Evolutionary conservation across 1,140 invertebrate genomes (phyloP).

Genomic region (Nasonia vitripennis): DNA sequence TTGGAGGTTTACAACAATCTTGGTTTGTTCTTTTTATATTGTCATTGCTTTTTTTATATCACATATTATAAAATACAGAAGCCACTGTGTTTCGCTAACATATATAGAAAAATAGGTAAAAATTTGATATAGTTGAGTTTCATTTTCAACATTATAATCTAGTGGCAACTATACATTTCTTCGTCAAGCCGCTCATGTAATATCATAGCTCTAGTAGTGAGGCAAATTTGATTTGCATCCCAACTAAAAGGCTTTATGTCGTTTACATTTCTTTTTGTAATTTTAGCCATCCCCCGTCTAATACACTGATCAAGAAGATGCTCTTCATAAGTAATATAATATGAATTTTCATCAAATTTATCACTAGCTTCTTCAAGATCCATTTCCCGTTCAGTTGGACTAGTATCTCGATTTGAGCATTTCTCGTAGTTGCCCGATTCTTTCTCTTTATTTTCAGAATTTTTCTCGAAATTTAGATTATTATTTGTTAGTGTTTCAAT

Average conservation of each 20-base stretch:
- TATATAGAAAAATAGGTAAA: neutral
- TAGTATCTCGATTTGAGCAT: neutral
- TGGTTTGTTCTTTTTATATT: neutral
- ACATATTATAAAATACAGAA: neutral
- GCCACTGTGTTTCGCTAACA: neutral
- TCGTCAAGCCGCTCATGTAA: constrained; percentile 14
- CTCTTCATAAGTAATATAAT: constrained; percentile 46
- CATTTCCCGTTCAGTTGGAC: neutral
- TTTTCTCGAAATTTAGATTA: constrained; percentile 3
- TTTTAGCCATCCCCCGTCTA: constrained; percentile 48
- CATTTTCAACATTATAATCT: neutral
- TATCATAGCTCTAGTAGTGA: constrained; percentile 47
- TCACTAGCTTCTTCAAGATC: constrained; percentile 18
- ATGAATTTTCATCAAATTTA: constrained; percentile 21
- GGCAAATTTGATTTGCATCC: constrained; percentile 46
- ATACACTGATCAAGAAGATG: constrained; percentile 50
- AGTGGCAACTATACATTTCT: constrained; percentile 2
- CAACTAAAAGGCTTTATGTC: constrained; percentile 51
- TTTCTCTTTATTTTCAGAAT: neutral
- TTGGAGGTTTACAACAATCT: neutral
- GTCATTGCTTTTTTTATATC: neutral
- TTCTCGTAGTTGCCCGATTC: neutral
- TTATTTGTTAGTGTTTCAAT: constrained; percentile 1
- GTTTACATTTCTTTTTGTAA: constrained; percentile 46
- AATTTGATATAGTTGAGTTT: neutral